A percentile compares a stretch with the other conserved stretches of the same genome.
Conservation (phyloP, 2,888 invertebrate genomes). For the Pachycephus smyrnensis region DNA sequence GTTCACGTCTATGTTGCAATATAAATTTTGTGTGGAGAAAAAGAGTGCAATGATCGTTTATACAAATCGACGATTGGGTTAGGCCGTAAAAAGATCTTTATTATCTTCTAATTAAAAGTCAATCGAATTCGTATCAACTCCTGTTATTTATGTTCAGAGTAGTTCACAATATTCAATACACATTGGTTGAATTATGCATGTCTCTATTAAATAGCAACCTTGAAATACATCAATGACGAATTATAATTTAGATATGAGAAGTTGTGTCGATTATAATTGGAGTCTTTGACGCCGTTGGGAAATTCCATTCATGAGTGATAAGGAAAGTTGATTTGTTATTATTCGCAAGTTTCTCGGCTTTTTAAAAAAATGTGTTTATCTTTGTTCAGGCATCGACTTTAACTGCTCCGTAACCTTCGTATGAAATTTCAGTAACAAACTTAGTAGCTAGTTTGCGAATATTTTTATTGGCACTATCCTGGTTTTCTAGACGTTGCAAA, state of each 20-base stretch:
- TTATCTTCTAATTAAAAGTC: neutral
- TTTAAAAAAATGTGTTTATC: no score
- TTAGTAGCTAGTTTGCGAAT: no score
- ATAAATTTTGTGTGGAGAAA: neutral
- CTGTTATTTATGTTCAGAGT: no score
- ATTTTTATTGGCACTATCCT: no score
- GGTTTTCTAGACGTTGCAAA: no score
- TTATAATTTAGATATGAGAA: neutral
- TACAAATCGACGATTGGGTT: neutral
- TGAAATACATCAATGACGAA: neutral
- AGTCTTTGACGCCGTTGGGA: no score
- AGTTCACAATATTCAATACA: neutral
- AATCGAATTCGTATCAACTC: neutral
- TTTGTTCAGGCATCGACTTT: no score
- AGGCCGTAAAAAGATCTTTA: neutral
- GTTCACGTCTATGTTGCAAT: neutral
- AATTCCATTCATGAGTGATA: no score
- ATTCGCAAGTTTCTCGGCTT: no score
- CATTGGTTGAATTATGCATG: neutral
- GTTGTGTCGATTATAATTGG: neutral
- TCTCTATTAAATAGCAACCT: neutral
- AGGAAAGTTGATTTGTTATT: no score
- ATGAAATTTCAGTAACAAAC: no score
- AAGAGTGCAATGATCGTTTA: neutral
- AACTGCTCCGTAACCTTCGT: no score